A percentile compares a stretch with the other conserved stretches of the same genome.
Evolutionary conservation across 2,888 invertebrate genomes (phyloP).

Genomic region (Drosophila koepferae): DNA sequence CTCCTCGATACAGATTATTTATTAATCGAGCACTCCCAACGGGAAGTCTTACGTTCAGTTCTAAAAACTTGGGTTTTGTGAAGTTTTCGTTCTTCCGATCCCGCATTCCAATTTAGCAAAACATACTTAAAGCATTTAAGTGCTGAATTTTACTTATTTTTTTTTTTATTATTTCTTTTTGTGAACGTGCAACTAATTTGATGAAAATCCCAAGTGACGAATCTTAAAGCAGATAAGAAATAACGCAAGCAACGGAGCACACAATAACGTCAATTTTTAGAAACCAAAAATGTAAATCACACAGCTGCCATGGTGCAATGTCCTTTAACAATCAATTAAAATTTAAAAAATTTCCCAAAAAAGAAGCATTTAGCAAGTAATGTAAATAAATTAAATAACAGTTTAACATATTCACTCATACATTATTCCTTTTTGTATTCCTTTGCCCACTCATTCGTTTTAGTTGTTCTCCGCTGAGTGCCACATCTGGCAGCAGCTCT

Average conservation of each 20-base stretch:
- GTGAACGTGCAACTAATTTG: not conserved
- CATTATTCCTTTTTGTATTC: not conserved
- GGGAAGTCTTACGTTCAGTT: not conserved
- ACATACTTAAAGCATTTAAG: conserved; percentile 3
- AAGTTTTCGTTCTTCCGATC: conserved; percentile 6
- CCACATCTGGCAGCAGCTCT: not conserved
- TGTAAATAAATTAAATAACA: not conserved
- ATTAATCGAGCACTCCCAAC: not conserved
- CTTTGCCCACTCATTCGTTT: not conserved
- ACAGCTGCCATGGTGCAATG: conserved; percentile 10
- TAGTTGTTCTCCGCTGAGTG: not conserved
- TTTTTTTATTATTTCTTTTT: conserved; percentile 1
- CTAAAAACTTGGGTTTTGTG: not conserved
- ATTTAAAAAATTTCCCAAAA: not conserved
- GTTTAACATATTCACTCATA: not conserved
- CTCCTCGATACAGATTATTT: not conserved
- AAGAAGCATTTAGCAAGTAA: not conserved
- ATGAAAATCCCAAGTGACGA: conserved; percentile 38
- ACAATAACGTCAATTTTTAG: not conserved
- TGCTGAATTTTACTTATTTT: not conserved
- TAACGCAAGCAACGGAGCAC: conserved; percentile 1
- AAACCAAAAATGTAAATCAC: conserved; percentile 9
- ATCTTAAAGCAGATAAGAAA: conserved; percentile 23
- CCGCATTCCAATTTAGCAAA: conserved; percentile 4
- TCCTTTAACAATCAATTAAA: conserved; percentile 13